phyloP scores from a whole-genome alignment of 2,888 invertebrate species.

The Aleiodes leptofemur region DNA sequence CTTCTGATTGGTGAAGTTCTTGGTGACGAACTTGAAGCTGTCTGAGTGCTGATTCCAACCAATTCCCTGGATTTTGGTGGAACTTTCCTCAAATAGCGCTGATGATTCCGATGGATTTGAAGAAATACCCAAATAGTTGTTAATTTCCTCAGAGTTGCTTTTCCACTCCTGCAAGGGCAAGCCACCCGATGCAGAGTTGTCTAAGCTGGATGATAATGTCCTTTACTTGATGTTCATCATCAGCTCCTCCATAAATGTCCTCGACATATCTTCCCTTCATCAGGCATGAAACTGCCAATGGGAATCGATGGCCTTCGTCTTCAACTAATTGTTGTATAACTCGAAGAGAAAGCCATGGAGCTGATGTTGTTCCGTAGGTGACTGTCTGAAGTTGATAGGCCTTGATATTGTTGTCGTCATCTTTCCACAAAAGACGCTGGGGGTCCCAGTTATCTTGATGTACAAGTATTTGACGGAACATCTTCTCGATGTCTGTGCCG shows the following conservation, averaged over 20 bases:
- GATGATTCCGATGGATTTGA: not conserved
- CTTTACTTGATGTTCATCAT: not conserved
- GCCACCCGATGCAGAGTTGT: constrained; percentile 48
- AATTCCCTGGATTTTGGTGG: constrained; percentile 46
- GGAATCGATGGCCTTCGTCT: not conserved
- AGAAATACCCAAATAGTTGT: not conserved
- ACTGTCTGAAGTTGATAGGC: constrained; percentile 1
- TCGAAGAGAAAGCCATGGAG: constrained; percentile 6
- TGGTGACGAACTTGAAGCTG: constrained; percentile 34
- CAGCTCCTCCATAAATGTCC: constrained; percentile 49
- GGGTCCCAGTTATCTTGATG: not conserved
- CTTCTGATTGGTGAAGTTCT: not conserved
- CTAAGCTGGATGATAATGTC: constrained; percentile 17
- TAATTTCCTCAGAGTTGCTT: not conserved
- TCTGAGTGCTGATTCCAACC: constrained; percentile 46
- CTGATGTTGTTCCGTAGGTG: constrained; percentile 14
- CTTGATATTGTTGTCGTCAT: not conserved
- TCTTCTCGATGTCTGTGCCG: not conserved
- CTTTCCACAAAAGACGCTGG: not conserved
- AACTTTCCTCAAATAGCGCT: not conserved
- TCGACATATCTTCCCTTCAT: constrained; percentile 48
- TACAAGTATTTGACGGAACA: constrained; percentile 5
- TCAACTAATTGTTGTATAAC: not conserved
- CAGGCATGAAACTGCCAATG: constrained; percentile 17
- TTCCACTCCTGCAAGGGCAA: constrained; percentile 48